Percentiles rank a stretch among this genome's conserved stretches.
phyloP scores from a whole-genome alignment of 1,140 invertebrate genomes.

The Eulimnadia texana region DNA sequence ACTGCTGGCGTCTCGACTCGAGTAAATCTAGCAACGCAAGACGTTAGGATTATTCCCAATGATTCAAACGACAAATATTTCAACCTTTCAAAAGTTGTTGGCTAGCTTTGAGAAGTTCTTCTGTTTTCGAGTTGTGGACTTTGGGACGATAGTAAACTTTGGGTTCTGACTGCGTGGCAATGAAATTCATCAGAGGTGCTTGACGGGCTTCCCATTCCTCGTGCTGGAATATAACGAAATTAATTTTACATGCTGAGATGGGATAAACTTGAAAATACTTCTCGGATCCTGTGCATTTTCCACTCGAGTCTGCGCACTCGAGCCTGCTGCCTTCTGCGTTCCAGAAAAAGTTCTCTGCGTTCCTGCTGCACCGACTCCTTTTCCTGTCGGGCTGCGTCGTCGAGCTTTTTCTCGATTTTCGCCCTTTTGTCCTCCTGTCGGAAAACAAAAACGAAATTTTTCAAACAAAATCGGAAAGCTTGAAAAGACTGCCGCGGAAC shows the following conservation, averaged over 20 bases:
- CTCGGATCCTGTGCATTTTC: constrained; percentile 72
- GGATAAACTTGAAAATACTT: constrained; percentile 48
- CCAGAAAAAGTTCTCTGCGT: constrained; percentile 65
- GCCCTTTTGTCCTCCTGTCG: constrained; percentile 62
- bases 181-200: constrained; percentile 60
- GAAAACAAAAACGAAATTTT: constrained; percentile 11
- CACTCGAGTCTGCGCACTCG: constrained; percentile 78
- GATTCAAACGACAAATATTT: too few relatives aligned
- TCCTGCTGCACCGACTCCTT: constrained; percentile 71
- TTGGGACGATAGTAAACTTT: constrained; percentile 76
- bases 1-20: constrained; percentile 1
- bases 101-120: constrained; percentile 38
- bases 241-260: not conserved
- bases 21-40: constrained; percentile 10
- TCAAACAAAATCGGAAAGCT: too few relatives aligned
- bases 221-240: constrained; percentile 31
- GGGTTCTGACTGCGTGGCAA: constrained; percentile 73
- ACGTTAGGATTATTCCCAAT: too few relatives aligned
- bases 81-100: constrained; percentile 42
- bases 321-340: constrained; percentile 69
- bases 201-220: constrained; percentile 73
- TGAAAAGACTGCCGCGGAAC: too few relatives aligned
- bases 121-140: constrained; percentile 41
- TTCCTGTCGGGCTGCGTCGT: constrained; percentile 75
- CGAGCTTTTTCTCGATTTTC: constrained; percentile 82